These are phyloP conservation scores for Perithous albicinctus DNA, from an alignment of 2,888 invertebrate species.

Conservation along the genomic window DNA sequence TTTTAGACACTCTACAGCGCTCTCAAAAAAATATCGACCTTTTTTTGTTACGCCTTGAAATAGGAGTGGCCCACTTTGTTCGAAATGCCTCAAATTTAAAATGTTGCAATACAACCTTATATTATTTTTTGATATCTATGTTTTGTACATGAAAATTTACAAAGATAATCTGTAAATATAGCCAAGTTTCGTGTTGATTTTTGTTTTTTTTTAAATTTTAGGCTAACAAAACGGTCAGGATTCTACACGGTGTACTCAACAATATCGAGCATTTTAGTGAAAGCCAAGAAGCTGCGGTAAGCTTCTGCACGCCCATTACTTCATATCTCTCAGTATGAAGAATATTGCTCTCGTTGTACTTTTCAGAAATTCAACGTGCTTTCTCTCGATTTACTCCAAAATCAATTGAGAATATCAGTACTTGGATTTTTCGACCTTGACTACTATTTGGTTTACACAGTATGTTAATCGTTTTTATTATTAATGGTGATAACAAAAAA, in stretches of 20 bases:
- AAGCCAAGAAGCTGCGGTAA: slow-evolving; percentile 28
- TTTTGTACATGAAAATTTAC: too few relatives aligned
- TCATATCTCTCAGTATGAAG: too few relatives aligned
- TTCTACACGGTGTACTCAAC: slow-evolving; percentile 31
- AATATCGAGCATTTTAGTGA: slow-evolving; percentile 6
- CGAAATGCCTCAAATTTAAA: too few relatives aligned
- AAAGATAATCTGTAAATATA: too few relatives aligned
- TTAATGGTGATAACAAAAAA: too few relatives aligned
- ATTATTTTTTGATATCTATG: too few relatives aligned
- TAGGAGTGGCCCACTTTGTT: too few relatives aligned
- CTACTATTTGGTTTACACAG: slow-evolving; percentile 25
- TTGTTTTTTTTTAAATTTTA: neutral
- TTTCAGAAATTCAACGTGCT: slow-evolving; percentile 39
- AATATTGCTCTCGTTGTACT: neutral
- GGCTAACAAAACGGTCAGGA: slow-evolving; percentile 51
- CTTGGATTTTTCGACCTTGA: slow-evolving; percentile 46
- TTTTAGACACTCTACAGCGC: too few relatives aligned
- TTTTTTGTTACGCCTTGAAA: too few relatives aligned
- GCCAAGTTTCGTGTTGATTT: neutral
- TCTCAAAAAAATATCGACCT: too few relatives aligned
- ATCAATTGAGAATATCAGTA: slow-evolving; percentile 34
- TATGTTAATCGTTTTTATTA: neutral
- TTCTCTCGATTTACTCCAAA: slow-evolving; percentile 49
- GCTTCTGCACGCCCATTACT: neutral
- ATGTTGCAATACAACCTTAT: too few relatives aligned